These are phyloP conservation scores for Plectrocnemia conspersa DNA, from an alignment of 1,140 invertebrate species.

Conservation along the genomic window DNA sequence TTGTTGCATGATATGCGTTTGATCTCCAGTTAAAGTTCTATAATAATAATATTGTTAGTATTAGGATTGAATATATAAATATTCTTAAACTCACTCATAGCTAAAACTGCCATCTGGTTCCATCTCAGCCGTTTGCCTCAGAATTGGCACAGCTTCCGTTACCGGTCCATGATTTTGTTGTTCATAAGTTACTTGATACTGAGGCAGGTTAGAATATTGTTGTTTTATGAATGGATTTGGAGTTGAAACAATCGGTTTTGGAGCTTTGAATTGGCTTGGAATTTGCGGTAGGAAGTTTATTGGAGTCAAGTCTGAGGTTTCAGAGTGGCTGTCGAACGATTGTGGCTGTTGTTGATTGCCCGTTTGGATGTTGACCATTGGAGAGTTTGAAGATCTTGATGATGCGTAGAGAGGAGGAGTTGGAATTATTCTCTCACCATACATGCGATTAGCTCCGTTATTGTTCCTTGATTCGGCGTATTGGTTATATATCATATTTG, in stretches of 20 bases:
- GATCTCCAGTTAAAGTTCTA: conserved; percentile 49
- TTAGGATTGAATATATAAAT: too few relatives aligned
- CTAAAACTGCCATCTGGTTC: conserved; percentile 51
- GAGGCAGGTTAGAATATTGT: too few relatives aligned
- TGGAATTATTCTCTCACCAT: conserved; percentile 9
- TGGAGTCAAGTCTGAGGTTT: too few relatives aligned
- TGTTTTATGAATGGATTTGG: neutral
- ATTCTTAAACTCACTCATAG: conserved; percentile 45
- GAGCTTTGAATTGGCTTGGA: conserved; percentile 15
- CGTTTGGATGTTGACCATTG: too few relatives aligned
- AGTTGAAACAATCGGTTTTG: neutral
- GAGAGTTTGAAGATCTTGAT: conserved; percentile 15
- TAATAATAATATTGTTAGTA: too few relatives aligned
- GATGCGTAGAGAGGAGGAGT: conserved; percentile 2
- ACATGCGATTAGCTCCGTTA: conserved; percentile 1
- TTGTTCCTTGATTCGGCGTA: conserved; percentile 11
- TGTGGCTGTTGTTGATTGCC: too few relatives aligned
- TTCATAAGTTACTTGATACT: neutral
- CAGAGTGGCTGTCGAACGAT: too few relatives aligned
- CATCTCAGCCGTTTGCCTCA: conserved; percentile 50
- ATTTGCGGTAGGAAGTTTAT: conserved; percentile 13
- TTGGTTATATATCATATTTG: too few relatives aligned
- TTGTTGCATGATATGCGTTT: conserved; percentile 51
- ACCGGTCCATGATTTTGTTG: conserved; percentile 34
- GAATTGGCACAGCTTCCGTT: conserved; percentile 47